Percentiles rank a stretch among this genome's conserved stretches.
phyloP scores from a whole-genome alignment of 2,797 vertebrate species.

The Florisuga fusca region DNA sequence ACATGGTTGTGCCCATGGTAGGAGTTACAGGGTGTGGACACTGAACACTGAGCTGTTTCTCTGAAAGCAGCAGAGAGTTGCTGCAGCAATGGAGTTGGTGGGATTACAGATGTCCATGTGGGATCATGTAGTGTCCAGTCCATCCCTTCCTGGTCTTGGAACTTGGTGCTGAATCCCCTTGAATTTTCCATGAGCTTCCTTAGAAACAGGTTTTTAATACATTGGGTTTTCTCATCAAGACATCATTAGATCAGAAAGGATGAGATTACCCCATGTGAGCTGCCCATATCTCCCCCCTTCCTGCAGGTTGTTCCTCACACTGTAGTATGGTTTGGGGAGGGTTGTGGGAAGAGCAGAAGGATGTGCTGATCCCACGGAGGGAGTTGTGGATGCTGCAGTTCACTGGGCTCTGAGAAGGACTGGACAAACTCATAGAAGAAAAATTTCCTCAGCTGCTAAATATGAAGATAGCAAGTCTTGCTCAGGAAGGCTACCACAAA shows the following conservation, averaged over 20 bases:
- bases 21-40: accelerated
- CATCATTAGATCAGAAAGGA: background rate
- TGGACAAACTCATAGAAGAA: background rate
- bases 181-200: background rate
- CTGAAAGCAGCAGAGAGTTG: background rate
- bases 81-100: background rate
- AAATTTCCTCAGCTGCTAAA: background rate
- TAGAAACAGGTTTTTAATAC: background rate
- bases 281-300: accelerated
- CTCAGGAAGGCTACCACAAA: background rate
- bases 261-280: background rate
- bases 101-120: background rate
- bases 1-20: accelerated
- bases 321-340: background rate
- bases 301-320: background rate
- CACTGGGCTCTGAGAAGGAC: background rate
- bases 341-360: background rate
- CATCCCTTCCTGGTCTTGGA: background rate
- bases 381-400: background rate
- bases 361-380: background rate
- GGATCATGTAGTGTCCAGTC: background rate
- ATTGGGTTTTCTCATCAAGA: background rate
- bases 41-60: background rate
- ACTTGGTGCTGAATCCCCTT: background rate
- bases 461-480: background rate